phyloP scores from a whole-genome alignment of 1,140 invertebrate genomes.

The Cyclargus thomasi region DNA sequence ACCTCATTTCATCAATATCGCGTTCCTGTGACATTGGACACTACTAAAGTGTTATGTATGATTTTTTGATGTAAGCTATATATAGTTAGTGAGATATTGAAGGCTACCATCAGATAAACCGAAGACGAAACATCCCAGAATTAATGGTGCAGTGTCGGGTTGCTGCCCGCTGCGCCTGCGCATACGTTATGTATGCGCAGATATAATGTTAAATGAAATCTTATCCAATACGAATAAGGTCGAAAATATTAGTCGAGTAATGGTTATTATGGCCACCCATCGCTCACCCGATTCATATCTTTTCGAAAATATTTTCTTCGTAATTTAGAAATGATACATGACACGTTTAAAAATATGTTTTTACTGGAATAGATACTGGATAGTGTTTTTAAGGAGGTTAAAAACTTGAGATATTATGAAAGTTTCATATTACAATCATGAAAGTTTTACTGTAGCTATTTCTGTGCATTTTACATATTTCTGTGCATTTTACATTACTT shows the following conservation, averaged over 20 bases:
- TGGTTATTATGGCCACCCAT: conserved; percentile 31
- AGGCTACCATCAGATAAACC: neutral
- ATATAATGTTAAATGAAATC: neutral
- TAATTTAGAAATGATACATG: neutral
- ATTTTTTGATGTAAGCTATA: neutral
- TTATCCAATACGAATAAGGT: neutral
- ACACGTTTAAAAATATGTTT: no score
- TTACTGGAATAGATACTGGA: no score
- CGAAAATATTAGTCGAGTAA: neutral
- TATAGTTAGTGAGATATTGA: neutral
- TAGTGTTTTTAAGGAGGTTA: no score
- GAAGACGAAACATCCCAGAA: neutral
- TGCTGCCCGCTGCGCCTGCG: neutral
- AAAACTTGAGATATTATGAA: no score
- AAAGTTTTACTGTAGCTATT: no score
- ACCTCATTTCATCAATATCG: no score
- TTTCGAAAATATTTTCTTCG: neutral
- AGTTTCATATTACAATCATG: no score
- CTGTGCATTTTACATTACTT: no score
- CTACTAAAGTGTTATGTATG: neutral
- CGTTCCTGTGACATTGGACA: no score
- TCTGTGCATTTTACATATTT: no score
- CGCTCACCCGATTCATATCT: conserved; percentile 20
- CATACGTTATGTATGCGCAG: conserved; percentile 33
- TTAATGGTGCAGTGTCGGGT: neutral